Conservation (phyloP, 2,888 invertebrate species). For the Ichneumon xanthorius region DNA sequence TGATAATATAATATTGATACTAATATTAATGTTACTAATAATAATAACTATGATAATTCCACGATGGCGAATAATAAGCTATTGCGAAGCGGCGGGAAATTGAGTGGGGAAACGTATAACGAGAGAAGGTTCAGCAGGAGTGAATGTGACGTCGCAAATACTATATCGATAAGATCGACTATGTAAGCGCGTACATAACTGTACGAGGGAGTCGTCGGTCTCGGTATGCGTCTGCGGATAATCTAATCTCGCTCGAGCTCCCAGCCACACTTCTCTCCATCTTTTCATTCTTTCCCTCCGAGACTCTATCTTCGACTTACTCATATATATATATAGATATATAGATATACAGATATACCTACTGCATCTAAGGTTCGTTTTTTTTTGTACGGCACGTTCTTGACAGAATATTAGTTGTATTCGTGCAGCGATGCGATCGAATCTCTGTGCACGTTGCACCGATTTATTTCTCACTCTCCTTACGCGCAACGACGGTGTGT, state of each 20-base stretch:
- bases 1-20: too few relatives aligned
- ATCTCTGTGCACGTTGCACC: conserved; percentile 6
- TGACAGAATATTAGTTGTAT: conserved; percentile 24
- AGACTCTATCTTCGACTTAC: background rate
- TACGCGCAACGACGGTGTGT: conserved; percentile 10
- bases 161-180: conserved; percentile 49
- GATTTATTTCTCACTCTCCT: conserved; percentile 26
- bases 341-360: background rate
- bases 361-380: background rate
- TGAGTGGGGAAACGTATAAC: background rate
- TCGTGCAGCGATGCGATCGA: conserved; percentile 20
- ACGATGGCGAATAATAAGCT: background rate
- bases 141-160: conserved; percentile 6
- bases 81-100: background rate
- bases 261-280: conserved; percentile 3
- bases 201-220: conserved; percentile 14
- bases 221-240: conserved; percentile 29
- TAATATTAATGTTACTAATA: too few relatives aligned
- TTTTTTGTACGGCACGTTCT: background rate
- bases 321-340: background rate
- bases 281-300: background rate
- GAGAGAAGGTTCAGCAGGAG: conserved; percentile 31
- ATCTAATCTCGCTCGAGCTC: conserved; percentile 43
- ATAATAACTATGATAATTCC: background rate
- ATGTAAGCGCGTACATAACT: conserved; percentile 4